Evolutionary conservation across 2,797 vertebrate species (phyloP), one percentile per base, ranked within the genome.

Genomic region (Dromococcyx pavoninus): DNA sequence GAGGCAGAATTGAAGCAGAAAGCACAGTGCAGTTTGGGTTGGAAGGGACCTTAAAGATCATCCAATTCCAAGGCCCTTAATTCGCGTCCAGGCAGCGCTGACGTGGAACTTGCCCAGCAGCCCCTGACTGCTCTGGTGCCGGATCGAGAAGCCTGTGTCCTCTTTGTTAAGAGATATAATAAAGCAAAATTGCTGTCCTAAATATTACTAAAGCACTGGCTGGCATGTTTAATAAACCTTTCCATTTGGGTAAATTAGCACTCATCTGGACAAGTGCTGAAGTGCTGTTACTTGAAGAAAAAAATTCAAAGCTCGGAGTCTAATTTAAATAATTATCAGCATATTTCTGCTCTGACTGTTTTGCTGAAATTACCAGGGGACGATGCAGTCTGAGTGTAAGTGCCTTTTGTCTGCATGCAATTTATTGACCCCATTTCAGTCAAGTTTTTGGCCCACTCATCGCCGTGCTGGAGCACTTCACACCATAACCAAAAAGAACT

Each of bases 221-320:
- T 97, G 96, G 91, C 95, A 97, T 97, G 96, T 97, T 97, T 97
- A 97, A 97, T 97, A 97, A 97, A 97, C 94, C 96, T 96, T 97
- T 97, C 97, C 95, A 97, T 97, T 97, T 96, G 94, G 97, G 93
- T 95, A 97, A 97, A 97, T 97, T 97, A 97, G 94, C 95, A 96
- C 95, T 97, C 95, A 92, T 97, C 96, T 97, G 97, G 97, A 97
- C 96, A 97, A 97, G 96, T 95, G 92, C 94, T 96, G 93, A 97
- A 97, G 96, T 96, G 95, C 95, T 95, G 92, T 96, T 97, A 96
- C 96, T 97, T 92, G 84, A 91, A 94, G 87, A 67, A 97, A 94
- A 94, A 95, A 93, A 89, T 95, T 95, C 93, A 96, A 87, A 81
- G 94, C 91, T 94, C 5, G 0, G 86, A 96, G 92, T 81, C 95